Evolutionary conservation across 2,797 vertebrate species (phyloP).

Genomic region (Anableps anableps): DNA sequence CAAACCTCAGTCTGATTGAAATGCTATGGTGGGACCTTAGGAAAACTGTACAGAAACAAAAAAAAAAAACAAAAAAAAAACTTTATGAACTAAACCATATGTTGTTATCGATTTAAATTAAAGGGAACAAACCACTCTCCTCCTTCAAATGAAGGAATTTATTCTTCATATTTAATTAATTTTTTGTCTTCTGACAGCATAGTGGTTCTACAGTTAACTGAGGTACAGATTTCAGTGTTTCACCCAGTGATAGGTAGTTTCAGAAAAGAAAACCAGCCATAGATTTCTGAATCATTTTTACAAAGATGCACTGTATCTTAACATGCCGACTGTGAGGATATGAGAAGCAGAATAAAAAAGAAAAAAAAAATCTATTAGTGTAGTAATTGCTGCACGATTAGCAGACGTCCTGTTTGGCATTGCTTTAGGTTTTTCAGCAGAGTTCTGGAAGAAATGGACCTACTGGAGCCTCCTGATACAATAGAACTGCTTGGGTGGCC

Average conservation of each 20-base stretch:
- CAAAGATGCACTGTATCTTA: conserved; percentile 62
- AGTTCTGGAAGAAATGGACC: conserved; percentile 85
- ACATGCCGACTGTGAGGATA: conserved; percentile 72
- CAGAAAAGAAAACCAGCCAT: conserved; percentile 9
- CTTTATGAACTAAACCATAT: background rate
- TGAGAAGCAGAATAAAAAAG: conserved; percentile 60
- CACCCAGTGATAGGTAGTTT: conserved; percentile 16
- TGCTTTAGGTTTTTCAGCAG: conserved; percentile 72
- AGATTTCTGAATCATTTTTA: conserved; percentile 41
- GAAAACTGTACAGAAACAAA: background rate
- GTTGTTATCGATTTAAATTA: background rate
- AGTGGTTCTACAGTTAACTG: background rate
- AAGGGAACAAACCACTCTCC: background rate
- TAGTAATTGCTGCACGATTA: conserved; percentile 87
- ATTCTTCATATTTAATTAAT: background rate
- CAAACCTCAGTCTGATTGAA: background rate
- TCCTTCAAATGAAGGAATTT: background rate
- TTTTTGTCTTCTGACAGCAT: background rate
- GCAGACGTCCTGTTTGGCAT: conserved; percentile 85
- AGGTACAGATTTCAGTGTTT: background rate
- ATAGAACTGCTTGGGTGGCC: conserved; percentile 84
- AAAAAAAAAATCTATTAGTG: conserved; percentile 84
- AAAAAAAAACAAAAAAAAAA: too few species aligned
- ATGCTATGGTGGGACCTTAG: too few species aligned
- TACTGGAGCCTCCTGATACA: conserved; percentile 88